These are phyloP conservation scores for Rhizomys pruinosus DNA, from an alignment of 2,113 vertebrate genomes.

Conservation along the genomic window DNA sequence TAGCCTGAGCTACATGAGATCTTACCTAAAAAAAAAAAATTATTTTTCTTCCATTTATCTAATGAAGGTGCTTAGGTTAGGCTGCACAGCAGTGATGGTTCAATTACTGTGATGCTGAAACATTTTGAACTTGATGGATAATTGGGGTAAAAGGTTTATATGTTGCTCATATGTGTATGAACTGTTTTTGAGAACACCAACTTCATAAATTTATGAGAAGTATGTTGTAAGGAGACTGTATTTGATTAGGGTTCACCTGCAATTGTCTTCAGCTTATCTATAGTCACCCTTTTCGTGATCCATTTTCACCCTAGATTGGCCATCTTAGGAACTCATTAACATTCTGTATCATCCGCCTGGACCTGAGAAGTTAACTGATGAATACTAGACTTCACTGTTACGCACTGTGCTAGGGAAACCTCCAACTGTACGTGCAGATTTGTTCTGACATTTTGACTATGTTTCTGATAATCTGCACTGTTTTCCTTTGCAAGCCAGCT, in stretches of 20 bases:
- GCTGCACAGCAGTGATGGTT: not conserved
- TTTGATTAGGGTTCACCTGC: slow-evolving; percentile 41
- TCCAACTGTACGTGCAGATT: slow-evolving; percentile 21
- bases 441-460: slow-evolving; percentile 35
- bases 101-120: slow-evolving; percentile 9
- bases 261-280: slow-evolving; percentile 32
- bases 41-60: slow-evolving; percentile 25
- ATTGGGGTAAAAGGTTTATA: slow-evolving; percentile 82
- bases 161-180: slow-evolving; percentile 78
- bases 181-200: slow-evolving; percentile 79
- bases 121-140: slow-evolving; percentile 80
- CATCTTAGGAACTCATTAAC: slow-evolving; percentile 72
- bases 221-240: slow-evolving; percentile 64
- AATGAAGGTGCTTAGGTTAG: not conserved
- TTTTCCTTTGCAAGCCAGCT: slow-evolving; percentile 46
- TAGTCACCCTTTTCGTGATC: slow-evolving; percentile 59
- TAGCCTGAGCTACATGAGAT: not conserved
- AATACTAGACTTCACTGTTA: slow-evolving; percentile 50
- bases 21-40: not conserved
- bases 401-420: slow-evolving; percentile 36
- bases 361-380: slow-evolving; percentile 65
- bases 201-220: slow-evolving; percentile 81
- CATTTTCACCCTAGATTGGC: slow-evolving; percentile 67
- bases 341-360: slow-evolving; percentile 46
- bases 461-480: not conserved